Conservation (phyloP, 1,140 invertebrate genomes). For the Colletes latitarsis region DNA sequence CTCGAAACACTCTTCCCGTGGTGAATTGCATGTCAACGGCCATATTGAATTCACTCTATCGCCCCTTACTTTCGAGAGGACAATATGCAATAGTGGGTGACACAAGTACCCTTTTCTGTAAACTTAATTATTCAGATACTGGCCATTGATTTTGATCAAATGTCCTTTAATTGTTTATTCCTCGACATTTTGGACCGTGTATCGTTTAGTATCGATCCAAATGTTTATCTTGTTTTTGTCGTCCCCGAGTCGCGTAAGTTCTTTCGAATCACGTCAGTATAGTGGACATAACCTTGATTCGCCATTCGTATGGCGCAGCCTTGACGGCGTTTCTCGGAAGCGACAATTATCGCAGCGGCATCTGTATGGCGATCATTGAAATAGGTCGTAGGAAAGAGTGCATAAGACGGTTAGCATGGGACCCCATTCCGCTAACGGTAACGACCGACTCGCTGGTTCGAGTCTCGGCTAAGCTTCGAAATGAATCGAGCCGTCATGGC, state of each 20-base stretch:
- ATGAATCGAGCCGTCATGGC: constrained; percentile 59
- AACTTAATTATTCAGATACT: no score
- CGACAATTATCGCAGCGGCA: constrained; percentile 81
- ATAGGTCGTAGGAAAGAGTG: constrained; percentile 77
- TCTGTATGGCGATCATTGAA: constrained; percentile 80
- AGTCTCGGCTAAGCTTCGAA: constrained; percentile 77
- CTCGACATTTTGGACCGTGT: no score
- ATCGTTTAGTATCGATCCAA: no score
- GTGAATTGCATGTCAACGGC: background rate
- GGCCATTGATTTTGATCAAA: no score
- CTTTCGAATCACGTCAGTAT: background rate
- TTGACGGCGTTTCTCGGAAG: constrained; percentile 22
- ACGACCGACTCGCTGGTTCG: constrained; percentile 78
- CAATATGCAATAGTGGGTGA: no score
- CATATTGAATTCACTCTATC: no score
- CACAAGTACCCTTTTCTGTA: no score
- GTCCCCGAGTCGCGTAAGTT: background rate
- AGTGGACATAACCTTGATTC: background rate
- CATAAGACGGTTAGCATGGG: constrained; percentile 58
- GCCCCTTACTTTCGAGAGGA: no score
- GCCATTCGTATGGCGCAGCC: background rate
- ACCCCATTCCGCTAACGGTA: constrained; percentile 81
- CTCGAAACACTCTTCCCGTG: background rate
- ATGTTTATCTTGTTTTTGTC: no score
- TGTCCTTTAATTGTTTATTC: no score